Base-by-base conservation (phyloP, 2,113 vertebrate species). In the Oncorhynchus tshawytscha region DNA sequence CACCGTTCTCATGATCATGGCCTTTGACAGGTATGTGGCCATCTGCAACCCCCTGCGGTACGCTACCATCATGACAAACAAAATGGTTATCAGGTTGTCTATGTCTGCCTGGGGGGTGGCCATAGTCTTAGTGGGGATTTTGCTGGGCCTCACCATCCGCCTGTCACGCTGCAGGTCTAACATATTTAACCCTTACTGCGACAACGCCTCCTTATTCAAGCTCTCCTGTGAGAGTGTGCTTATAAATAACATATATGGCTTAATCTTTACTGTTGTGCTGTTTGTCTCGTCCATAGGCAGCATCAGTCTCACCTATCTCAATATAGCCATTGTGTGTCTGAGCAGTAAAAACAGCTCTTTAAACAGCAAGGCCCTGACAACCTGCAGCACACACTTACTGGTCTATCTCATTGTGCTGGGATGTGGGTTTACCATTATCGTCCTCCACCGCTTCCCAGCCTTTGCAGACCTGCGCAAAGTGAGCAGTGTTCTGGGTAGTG, bases 21-120 rank as follows among this genome's bases (percentile, higher is more conserved):
- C 91, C 0, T 90, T 90, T 3, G 92, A 93, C 73, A 84, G 92
- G 49, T 92, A 90, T 11, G 77, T 91, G 51, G 92, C 86, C 54
- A 87, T 87, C 48, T 87, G 81, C 22, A 77, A 82, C 39, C 78
- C 86, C 45, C 25, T 84, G 67, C 72, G 73, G 51, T 84, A 84
- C 49, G 22, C 71, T 0, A 16, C 82, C 9, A 79, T 88, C 65
- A 88, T 86, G 79, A 85, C 6, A 15, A 54, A 70, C 34, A 64
- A 67, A 74, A 82, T 80, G 76, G 82, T 85, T 34, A 20, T 70
- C 29, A 83, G 76, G 67, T 45, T 87, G 1, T 75, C 77, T 66
- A 70, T 54, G 20, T 67, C 6, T 25, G 81, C 82, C 3, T 87
- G 86, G 86, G 81, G 81, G 1, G 12, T 72, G 3, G 16, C 79